A percentile compares a stretch with the other conserved stretches of the same genome.
phyloP scores from a whole-genome alignment of 2,888 invertebrate species.

The Diogma glabrata region DNA sequence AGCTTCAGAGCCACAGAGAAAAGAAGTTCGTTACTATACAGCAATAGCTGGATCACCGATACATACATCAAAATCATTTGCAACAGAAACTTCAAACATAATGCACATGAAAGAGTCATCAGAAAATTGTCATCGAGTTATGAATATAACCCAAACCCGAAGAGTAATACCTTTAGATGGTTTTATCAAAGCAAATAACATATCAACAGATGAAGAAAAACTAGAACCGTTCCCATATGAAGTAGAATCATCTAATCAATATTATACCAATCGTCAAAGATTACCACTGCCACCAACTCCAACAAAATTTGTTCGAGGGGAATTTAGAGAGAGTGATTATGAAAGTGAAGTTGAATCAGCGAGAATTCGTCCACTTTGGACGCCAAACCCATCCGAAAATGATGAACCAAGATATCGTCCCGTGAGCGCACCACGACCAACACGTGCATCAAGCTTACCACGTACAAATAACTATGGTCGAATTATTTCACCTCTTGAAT shows the following conservation, averaged over 20 bases:
- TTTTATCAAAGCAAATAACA: constrained; percentile 30
- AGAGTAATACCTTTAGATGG: constrained; percentile 52
- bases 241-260: constrained; percentile 32
- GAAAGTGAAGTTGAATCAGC: constrained; percentile 53
- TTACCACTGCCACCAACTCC: constrained; percentile 45
- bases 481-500: constrained; percentile 49
- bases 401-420: constrained; percentile 47
- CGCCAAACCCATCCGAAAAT: constrained; percentile 45
- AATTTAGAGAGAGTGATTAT: constrained; percentile 55
- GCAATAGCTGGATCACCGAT: constrained; percentile 44
- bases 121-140: constrained; percentile 49
- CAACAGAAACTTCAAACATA: constrained; percentile 56
- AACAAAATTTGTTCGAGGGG: constrained; percentile 51
- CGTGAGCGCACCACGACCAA: constrained; percentile 44
- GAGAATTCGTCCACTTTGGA: constrained; percentile 51
- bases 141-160: constrained; percentile 57
- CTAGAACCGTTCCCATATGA: constrained; percentile 40
- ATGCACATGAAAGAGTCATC: constrained; percentile 59
- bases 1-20: constrained; percentile 38
- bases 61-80: constrained; percentile 44
- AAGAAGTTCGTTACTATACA: constrained; percentile 45
- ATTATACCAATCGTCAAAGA: constrained; percentile 16
- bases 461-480: constrained; percentile 36
- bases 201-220: constrained; percentile 22
- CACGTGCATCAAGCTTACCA: constrained; percentile 42